Base-by-base conservation (phyloP, 2,797 vertebrate species). In the Phataginus tetradactyla region DNA sequence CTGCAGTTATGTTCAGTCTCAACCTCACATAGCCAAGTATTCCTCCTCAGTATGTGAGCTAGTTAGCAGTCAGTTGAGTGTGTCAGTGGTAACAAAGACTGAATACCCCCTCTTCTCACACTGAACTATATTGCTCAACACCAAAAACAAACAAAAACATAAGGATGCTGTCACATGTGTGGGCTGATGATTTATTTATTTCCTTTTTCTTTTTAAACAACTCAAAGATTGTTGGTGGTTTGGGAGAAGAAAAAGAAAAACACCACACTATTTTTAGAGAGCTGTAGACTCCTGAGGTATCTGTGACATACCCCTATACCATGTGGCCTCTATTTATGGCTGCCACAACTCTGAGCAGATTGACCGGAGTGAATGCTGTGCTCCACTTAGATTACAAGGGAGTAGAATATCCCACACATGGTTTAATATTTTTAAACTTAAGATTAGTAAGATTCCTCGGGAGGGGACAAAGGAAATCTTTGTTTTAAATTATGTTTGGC, bases 401-500 rank as follows among this genome's bases (percentile, higher is more conserved):
- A 94, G 68, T 85, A 84, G 42, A 72, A n/a, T 83, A 53, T n/a
- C 27, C 18, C 95, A 68, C 66, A 59, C 29, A 95, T 74, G 94
- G 25, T 71, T 87, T 78, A 87, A 34, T 55, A 49, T 94, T 55
- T 92, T 86, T 51, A 45, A 79, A 90, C 77, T 13, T 59, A 86
- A 94, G 66, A 68, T 78, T 86, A 97, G 91, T 92, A 53, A 86
- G 68, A 57, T 93, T 63, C 49, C 91, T 93, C 92, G 61, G 34
- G 39, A 86, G 84, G 64, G n/a, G 20, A 85, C 32, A 96, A 80
- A 92, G 32, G 64, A 90, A 90, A 79, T 90, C 37, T 94, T 94
- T 84, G 23, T 94, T 71, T 96, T 94, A 90, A 84, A 95, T 85
- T 93, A 90, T 92, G 63, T 86, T 91, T 32, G 29, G 17, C 71